Percentiles rank a stretch among this genome's conserved stretches.
phyloP scores from a whole-genome alignment of 2,888 invertebrate species.

The Blomia tropicalis region DNA sequence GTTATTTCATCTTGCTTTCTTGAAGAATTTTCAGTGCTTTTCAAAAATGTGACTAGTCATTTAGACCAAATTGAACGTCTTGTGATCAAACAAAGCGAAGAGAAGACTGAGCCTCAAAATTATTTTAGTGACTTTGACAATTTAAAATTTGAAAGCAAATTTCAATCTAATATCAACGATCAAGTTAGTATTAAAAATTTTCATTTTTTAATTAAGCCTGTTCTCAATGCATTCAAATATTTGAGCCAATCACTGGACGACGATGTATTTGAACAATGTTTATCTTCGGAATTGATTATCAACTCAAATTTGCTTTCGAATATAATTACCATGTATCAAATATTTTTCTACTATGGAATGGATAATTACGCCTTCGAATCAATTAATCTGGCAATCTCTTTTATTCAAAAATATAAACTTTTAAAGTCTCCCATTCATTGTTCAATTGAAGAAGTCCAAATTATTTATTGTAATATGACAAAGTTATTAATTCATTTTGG shows the following conservation, averaged over 20 bases:
- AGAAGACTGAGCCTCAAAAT: not conserved
- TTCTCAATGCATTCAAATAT: not conserved
- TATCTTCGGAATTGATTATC: not conserved
- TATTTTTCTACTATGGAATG: not conserved
- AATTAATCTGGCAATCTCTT: not conserved
- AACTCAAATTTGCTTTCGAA: not conserved
- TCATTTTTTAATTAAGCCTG: not conserved
- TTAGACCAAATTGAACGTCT: not conserved
- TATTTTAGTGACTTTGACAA: not conserved
- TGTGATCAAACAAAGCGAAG: not conserved
- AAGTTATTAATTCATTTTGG: not conserved
- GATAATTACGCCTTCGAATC: not conserved
- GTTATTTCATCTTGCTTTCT: not conserved
- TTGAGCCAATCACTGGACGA: not conserved
- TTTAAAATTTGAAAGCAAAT: not conserved
- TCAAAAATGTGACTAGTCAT: not conserved
- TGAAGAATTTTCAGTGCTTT: not conserved
- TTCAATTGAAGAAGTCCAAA: not conserved
- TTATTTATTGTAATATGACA: not conserved
- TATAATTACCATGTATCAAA: conserved; percentile 4
- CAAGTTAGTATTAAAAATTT: not conserved
- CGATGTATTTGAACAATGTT: not conserved
- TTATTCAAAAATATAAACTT: not conserved
- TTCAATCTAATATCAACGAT: not conserved
- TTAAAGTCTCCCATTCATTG: not conserved